A percentile compares a stretch with the other conserved stretches of the same genome.
Evolutionary conservation across 2,113 vertebrate species (phyloP).

Genomic region (Ginglymostoma cirratum): DNA sequence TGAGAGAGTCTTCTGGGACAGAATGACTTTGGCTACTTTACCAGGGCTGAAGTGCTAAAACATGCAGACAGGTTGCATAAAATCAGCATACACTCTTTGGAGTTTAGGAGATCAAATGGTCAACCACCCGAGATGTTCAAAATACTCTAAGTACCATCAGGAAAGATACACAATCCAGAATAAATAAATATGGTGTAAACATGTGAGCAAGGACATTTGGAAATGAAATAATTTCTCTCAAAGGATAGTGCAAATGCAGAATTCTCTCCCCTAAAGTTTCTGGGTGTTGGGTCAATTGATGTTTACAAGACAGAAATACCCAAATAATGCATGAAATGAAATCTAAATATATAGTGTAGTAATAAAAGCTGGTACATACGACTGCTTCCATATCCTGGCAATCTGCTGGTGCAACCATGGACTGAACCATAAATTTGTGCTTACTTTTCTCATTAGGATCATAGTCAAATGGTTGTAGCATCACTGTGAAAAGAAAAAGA

Average conservation of each 20-base stretch:
- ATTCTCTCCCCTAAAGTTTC: neutral
- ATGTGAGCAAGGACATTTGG: neutral
- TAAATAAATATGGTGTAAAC: neutral
- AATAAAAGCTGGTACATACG: constrained; percentile 66
- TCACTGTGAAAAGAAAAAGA: constrained; percentile 67
- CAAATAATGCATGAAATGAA: neutral
- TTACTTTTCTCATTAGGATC: constrained; percentile 99
- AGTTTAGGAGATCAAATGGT: neutral
- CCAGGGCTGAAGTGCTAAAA: too few species aligned
- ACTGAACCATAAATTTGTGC: constrained; percentile 99
- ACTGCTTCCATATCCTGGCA: constrained; percentile 98
- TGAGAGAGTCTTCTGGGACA: too few species aligned
- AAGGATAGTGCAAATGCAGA: neutral
- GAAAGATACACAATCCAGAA: neutral
- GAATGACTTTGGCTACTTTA: too few species aligned
- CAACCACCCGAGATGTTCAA: neutral
- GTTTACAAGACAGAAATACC: neutral
- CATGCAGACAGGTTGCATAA: neutral
- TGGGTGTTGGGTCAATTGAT: neutral
- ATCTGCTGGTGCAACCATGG: constrained; percentile 86
- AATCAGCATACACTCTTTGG: neutral
- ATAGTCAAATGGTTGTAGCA: constrained; percentile 98
- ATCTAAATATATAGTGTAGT: neutral
- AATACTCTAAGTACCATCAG: neutral
- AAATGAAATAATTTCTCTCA: neutral